Conservation (phyloP, 2,888 invertebrate species). For the Kuschelorhynchus macadamiae region DNA sequence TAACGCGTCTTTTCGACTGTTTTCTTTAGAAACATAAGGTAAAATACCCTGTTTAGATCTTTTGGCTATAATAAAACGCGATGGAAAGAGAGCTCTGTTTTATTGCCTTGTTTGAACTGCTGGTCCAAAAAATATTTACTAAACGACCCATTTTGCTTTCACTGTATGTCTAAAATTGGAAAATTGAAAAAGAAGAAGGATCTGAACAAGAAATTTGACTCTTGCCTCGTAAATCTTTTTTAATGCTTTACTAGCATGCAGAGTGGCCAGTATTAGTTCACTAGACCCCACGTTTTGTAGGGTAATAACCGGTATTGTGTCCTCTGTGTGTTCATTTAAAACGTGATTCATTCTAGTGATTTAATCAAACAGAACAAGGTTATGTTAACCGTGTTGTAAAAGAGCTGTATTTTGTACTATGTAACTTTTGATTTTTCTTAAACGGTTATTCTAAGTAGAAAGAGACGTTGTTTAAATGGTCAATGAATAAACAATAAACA, state of each 20-base stretch:
- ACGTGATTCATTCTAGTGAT: constrained; percentile 33
- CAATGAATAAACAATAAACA: too few species aligned
- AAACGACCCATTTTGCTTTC: too few species aligned
- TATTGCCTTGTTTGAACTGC: too few species aligned
- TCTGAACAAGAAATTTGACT: too few species aligned
- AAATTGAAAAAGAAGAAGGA: too few species aligned
- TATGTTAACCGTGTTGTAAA: constrained; percentile 30
- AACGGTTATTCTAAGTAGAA: too few species aligned
- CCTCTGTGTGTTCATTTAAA: constrained; percentile 16
- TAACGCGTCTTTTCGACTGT: not conserved
- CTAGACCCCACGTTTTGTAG: constrained; percentile 3
- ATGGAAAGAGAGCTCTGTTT: too few species aligned
- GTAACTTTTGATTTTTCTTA: constrained; percentile 31
- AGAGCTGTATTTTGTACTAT: constrained; percentile 23
- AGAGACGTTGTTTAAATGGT: too few species aligned
- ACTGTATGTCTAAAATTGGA: too few species aligned
- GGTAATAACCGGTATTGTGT: constrained; percentile 4
- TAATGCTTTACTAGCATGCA: constrained; percentile 1
- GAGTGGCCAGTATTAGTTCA: constrained; percentile 3
- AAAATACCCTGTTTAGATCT: not conserved
- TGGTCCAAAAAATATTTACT: too few species aligned
- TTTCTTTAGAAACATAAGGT: not conserved
- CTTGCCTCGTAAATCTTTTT: too few species aligned
- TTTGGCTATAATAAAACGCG: too few species aligned
- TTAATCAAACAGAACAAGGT: constrained; percentile 28